Evolutionary conservation across 2,888 invertebrate species (phyloP).

Genomic region (Sceliomorpha sp.): DNA sequence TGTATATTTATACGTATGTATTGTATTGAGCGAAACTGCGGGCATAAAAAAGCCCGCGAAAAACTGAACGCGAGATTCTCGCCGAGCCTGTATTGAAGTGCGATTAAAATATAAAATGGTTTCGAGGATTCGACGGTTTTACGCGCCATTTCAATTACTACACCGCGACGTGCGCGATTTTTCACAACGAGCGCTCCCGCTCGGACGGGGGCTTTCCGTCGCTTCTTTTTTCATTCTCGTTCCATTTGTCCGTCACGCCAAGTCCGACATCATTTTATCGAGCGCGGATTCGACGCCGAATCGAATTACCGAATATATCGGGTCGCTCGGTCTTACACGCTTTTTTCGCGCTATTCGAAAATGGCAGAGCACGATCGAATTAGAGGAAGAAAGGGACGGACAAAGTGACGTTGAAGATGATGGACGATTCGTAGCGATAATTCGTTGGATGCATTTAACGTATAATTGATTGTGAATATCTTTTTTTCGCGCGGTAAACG

Average conservation of each 20-base stretch:
- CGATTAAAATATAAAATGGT: constrained; percentile 77
- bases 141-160: constrained; percentile 76
- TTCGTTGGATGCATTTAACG: constrained; percentile 40
- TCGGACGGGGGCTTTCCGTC: constrained; percentile 68
- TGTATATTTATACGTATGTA: too few relatives aligned
- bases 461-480: constrained; percentile 25
- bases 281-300: constrained; percentile 57
- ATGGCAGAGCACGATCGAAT: constrained; percentile 44
- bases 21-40: too few relatives aligned
- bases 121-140: constrained; percentile 75
- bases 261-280: constrained; percentile 74
- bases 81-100: constrained; percentile 65
- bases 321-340: constrained; percentile 44
- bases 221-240: constrained; percentile 57
- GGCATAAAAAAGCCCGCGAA: constrained; percentile 47
- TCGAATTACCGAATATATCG: constrained; percentile 55
- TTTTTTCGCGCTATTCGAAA: constrained; percentile 42
- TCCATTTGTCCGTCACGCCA: constrained; percentile 69
- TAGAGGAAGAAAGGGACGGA: constrained; percentile 33
- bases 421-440: constrained; percentile 36
- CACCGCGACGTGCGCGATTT: constrained; percentile 69
- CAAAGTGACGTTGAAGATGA: constrained; percentile 51
- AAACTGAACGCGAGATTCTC: constrained; percentile 53
- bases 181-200: constrained; percentile 61
- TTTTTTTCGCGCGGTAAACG: not conserved